Conservation (phyloP, 2,797 vertebrate genomes). For the Eulemur mongoz region DNA sequence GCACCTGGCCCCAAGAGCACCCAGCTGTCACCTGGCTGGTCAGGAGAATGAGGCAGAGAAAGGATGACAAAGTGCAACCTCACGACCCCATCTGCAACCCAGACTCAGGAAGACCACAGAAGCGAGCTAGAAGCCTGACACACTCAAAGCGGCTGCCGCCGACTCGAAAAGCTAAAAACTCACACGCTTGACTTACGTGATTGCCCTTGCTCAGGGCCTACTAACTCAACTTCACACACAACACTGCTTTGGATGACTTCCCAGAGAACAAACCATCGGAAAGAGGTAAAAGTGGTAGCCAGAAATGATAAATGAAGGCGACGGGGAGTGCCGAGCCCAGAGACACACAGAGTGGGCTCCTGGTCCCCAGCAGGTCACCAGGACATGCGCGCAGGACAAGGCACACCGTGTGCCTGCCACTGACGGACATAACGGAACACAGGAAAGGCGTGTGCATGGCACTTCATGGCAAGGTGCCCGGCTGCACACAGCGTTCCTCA, state of each 20-base stretch:
- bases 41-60: background rate
- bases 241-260: rapidly evolving
- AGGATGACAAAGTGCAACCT: rapidly evolving
- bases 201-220: background rate
- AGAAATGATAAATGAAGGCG: rapidly evolving
- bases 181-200: rapidly evolving
- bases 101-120: rapidly evolving
- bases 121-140: rapidly evolving
- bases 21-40: background rate
- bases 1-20: rapidly evolving
- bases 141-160: rapidly evolving
- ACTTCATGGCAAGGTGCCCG: rapidly evolving
- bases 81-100: rapidly evolving
- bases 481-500: rapidly evolving
- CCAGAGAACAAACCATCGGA: rapidly evolving
- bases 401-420: rapidly evolving
- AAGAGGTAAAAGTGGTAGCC: rapidly evolving
- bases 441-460: rapidly evolving
- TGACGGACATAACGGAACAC: rapidly evolving
- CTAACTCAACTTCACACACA: rapidly evolving
- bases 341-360: rapidly evolving
- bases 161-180: rapidly evolving
- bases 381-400: rapidly evolving
- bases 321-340: rapidly evolving
- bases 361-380: background rate